Conservation (phyloP, 2,888 invertebrate genomes). For the Nomada hirtipes region DNA sequence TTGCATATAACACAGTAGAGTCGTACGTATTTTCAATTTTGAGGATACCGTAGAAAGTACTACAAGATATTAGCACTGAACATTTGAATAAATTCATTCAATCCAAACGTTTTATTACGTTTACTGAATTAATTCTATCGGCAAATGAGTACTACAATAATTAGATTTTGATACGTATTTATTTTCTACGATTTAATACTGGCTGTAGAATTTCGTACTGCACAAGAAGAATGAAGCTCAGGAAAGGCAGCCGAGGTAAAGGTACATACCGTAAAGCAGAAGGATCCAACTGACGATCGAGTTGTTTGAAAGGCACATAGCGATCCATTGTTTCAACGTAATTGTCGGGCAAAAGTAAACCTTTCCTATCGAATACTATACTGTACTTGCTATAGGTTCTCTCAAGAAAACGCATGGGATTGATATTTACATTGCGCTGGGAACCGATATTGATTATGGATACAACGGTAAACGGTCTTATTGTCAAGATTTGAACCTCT, state of each 20-base stretch:
- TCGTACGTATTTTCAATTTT: too few species aligned
- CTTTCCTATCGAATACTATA: slow-evolving; percentile 80
- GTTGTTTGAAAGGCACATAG: slow-evolving; percentile 43
- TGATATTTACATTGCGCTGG: slow-evolving; percentile 62
- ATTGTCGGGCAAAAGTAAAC: slow-evolving; percentile 82
- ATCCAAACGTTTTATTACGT: too few species aligned
- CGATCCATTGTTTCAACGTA: slow-evolving; percentile 80
- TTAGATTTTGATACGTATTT: too few species aligned
- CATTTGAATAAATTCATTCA: too few species aligned
- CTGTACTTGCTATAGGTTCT: slow-evolving; percentile 30
- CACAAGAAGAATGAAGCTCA: too few species aligned
- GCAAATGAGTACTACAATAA: too few species aligned
- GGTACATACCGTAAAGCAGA: slow-evolving; percentile 32
- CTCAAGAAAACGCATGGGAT: slow-evolving; percentile 18
- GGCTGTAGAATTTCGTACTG: too few species aligned
- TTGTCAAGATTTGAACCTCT: slow-evolving; percentile 21
- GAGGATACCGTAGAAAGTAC: too few species aligned
- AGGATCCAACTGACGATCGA: slow-evolving; percentile 68
- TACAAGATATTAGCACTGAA: too few species aligned
- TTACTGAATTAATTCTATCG: too few species aligned
- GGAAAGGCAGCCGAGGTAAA: slow-evolving; percentile 15
- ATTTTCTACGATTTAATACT: too few species aligned
- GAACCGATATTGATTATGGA: slow-evolving; percentile 46
- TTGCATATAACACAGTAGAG: too few species aligned
- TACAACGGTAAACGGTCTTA: slow-evolving; percentile 48